phyloP scores from a whole-genome alignment of 2,888 invertebrate genomes.

The Aquatica leii region DNA sequence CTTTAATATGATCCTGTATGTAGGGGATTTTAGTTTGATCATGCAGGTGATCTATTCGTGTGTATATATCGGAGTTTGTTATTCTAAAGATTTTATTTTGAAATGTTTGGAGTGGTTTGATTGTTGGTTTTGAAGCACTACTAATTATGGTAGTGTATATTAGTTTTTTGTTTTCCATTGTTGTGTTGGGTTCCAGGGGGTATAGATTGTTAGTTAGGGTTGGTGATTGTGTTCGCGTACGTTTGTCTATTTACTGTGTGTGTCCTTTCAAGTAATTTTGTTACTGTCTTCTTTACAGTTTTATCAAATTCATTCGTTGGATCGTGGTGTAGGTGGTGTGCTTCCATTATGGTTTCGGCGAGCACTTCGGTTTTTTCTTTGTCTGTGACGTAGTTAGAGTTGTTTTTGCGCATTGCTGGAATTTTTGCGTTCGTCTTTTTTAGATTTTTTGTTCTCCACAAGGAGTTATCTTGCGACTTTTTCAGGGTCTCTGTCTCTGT shows the following conservation, averaged over 20 bases:
- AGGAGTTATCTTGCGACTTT: no score
- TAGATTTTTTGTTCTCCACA: no score
- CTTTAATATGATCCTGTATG: not conserved
- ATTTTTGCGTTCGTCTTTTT: no score
- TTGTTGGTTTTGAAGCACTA: constrained; percentile 29
- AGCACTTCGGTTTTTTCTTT: not conserved
- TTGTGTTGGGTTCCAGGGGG: constrained; percentile 10
- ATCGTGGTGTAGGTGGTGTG: no score
- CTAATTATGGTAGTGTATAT: constrained; percentile 43
- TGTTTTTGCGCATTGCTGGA: not conserved
- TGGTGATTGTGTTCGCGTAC: not conserved
- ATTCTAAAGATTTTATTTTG: constrained; percentile 38
- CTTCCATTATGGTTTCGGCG: no score
- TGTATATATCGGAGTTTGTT: constrained; percentile 15
- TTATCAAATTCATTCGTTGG: not conserved
- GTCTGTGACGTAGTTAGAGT: not conserved
- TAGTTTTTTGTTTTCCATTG: constrained; percentile 13
- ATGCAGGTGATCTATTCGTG: not conserved
- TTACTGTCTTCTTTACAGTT: not conserved
- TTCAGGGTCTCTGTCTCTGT: no score
- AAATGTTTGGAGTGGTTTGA: constrained; percentile 31
- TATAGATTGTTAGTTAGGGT: constrained; percentile 22
- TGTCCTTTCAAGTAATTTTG: not conserved
- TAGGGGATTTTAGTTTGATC: not conserved
- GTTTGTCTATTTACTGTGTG: no score